phyloP scores from a whole-genome alignment of 2,888 invertebrate species.

The Uropetala carovei region DNA sequence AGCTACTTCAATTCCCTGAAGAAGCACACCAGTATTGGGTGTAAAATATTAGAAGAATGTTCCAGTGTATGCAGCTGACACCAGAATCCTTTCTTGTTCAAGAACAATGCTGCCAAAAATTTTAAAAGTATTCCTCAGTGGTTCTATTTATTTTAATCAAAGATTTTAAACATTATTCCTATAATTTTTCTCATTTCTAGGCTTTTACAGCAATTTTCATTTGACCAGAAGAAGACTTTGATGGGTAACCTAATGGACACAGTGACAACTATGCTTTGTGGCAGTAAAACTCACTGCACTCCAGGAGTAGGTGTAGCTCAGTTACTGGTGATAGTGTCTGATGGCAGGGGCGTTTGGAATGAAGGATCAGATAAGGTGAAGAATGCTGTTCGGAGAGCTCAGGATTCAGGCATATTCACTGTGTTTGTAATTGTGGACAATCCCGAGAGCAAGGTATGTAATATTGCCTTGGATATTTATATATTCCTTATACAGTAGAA shows the following conservation, averaged over 20 bases:
- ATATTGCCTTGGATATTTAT: not conserved
- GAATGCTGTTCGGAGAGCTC: conserved; percentile 88
- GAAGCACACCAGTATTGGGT: too few species aligned
- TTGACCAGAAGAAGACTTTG: conserved; percentile 93
- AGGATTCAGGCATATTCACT: conserved; percentile 90
- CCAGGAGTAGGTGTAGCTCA: conserved; percentile 84
- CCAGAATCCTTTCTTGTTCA: too few species aligned
- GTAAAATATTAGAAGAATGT: too few species aligned
- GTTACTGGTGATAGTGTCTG: conserved; percentile 93
- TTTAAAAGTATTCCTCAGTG: not conserved
- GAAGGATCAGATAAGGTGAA: conserved; percentile 86
- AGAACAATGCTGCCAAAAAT: not conserved
- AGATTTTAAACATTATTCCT: not conserved
- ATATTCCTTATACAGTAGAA: not conserved
- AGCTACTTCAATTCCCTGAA: too few species aligned
- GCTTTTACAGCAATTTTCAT: conserved; percentile 87
- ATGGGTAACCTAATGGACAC: conserved; percentile 90
- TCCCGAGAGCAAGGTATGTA: conserved; percentile 88
- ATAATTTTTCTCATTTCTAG: conserved; percentile 72
- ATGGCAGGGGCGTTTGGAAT: conserved; percentile 94
- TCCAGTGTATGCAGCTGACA: too few species aligned
- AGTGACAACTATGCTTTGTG: conserved; percentile 82
- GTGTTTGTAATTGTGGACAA: conserved; percentile 98
- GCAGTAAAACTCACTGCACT: conserved; percentile 72
- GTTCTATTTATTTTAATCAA: not conserved